A percentile compares a stretch with the other conserved stretches of the same genome.
Evolutionary conservation across 2,797 vertebrate genomes (phyloP).

Genomic region (Alcedo atthis): DNA sequence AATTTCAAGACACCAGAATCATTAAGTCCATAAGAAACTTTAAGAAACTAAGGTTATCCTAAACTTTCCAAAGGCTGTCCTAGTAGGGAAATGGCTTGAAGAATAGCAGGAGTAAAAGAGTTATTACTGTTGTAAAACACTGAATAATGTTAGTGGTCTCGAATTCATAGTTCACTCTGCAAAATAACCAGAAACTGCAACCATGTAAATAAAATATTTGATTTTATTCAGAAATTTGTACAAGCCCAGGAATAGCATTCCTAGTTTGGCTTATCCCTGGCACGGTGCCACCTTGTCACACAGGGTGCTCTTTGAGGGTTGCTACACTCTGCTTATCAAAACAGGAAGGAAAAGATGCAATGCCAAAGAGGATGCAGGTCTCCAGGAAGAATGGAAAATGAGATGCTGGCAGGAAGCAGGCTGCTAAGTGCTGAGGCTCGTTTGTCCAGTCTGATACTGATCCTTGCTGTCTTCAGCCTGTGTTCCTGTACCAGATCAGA

Average conservation of each 20-base stretch:
- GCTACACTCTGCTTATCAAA: not conserved
- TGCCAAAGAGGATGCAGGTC: constrained; percentile 39
- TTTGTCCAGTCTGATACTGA: not conserved
- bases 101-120: not conserved
- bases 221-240: not conserved
- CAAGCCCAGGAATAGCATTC: not conserved
- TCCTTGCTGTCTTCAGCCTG: not conserved
- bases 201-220: not conserved
- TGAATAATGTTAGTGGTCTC: not conserved
- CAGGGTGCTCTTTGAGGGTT: not conserved
- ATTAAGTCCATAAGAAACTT: not conserved
- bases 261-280: not conserved
- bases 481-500: not conserved
- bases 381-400: constrained; percentile 28
- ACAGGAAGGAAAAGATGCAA: constrained; percentile 44
- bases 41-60: not conserved
- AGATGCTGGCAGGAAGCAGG: not conserved
- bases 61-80: not conserved
- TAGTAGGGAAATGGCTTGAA: not conserved
- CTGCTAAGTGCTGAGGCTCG: not conserved
- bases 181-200: not conserved
- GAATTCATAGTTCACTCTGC: not conserved
- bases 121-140: not conserved
- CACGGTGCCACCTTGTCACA: not conserved
- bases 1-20: not conserved